Evolutionary conservation across 2,797 vertebrate species (phyloP), one percentile per base, ranked within the genome.

Genomic region (Somateria mollissima): DNA sequence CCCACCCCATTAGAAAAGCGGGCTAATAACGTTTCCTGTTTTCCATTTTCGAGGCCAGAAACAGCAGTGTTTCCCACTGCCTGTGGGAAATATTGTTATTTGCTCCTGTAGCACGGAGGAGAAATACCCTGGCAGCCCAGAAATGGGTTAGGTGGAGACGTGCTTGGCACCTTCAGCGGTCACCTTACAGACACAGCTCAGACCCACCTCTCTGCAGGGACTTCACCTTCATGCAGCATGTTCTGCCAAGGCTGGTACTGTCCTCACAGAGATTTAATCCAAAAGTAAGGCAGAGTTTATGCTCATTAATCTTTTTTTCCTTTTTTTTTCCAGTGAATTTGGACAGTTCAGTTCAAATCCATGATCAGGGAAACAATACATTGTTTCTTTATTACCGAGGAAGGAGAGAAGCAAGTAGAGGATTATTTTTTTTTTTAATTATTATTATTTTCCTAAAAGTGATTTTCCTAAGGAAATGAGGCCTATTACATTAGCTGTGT

Each of bases 381-480:
- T 17, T 47, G 19, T 0, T 8, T 75, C 72, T 92, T 79, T 74
- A 71, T 92, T 65, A 65, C 18, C 17, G 8, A 56, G 57, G 30
- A 79, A 88, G 15, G 45, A 70, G 30, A 85, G 24, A 69, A 84
- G 75, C 34, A 56, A 45, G 66, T 69, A 90, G 56, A 76, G 34
- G 25, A 28, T 45, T 66, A 28, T 41, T 53, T 20, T 73, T 28
- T 53, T 25, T 43, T 58, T 13, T 11, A 13, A 65, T 60, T 66
- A 28, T 30, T 53, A 28, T 54, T 30, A 65, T 77, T 28, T 9
- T 7, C 53, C 37, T 58, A 10, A 17, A 70, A 94, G 43, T n/a
- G 86, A 76, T 24, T 94, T 95, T 93, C 92, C 92, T 89, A 92
- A 92, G 92, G 94, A 94, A 94, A 92, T 82, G 37, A 87, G 47